Percentiles rank a stretch among this genome's conserved stretches.
Conservation (phyloP, 2,797 vertebrate genomes). For the Lacerta agilis region DNA sequence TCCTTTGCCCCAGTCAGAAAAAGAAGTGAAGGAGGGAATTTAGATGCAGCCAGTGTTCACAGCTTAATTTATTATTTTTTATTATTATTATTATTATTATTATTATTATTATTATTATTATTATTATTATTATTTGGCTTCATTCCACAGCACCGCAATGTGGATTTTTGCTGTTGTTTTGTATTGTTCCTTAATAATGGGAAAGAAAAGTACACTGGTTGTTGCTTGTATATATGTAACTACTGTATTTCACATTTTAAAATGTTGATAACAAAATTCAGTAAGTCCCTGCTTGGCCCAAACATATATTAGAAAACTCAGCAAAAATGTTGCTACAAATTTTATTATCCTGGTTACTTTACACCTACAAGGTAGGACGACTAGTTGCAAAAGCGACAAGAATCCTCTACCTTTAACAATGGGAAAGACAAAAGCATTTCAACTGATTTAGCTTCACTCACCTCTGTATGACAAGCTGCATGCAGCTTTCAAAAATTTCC, state of each 20-base stretch:
- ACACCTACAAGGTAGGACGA: background rate
- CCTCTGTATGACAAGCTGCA: background rate
- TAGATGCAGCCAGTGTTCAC: slow-evolving; percentile 50
- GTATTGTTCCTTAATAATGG: slow-evolving; percentile 32
- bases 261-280: background rate
- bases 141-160: slow-evolving; percentile 41
- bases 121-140: too few relatives aligned
- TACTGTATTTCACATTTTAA: slow-evolving; percentile 25
- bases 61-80: background rate
- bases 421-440: background rate
- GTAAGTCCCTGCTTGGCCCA: background rate
- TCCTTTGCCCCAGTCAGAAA: slow-evolving; percentile 52
- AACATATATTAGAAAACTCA: background rate
- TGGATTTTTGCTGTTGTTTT: slow-evolving; percentile 16
- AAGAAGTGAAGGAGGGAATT: slow-evolving; percentile 34
- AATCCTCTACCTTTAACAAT: background rate
- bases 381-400: background rate
- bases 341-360: background rate
- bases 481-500: background rate
- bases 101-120: too few relatives aligned
- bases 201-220: slow-evolving; percentile 25
- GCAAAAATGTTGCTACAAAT: background rate
- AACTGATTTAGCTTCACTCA: background rate
- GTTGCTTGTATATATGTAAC: slow-evolving; percentile 26
- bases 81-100: too few relatives aligned